These are phyloP conservation scores for Apogon hyalosoma DNA, from an alignment of 2,797 vertebrate genomes.

Conservation along the genomic window DNA sequence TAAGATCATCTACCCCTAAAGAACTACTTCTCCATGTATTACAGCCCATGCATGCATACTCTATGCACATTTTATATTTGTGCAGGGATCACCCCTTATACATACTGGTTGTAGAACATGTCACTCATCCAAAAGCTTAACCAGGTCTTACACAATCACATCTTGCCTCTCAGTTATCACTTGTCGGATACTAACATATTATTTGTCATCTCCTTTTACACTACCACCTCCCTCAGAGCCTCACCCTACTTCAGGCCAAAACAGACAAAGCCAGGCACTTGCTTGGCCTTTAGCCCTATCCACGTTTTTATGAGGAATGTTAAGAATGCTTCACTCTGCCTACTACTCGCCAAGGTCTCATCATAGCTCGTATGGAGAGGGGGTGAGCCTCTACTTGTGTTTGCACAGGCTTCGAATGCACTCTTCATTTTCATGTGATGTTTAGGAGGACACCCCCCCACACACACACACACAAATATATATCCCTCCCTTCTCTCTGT, in stretches of 20 bases:
- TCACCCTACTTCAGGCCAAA: conserved; percentile 23
- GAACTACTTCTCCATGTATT: too few species aligned
- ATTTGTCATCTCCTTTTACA: conserved; percentile 1
- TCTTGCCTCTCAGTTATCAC: background rate
- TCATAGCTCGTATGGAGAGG: conserved; percentile 24
- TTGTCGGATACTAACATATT: background rate
- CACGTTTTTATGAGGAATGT: conserved; percentile 64
- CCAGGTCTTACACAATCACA: background rate
- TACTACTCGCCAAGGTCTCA: conserved; percentile 53
- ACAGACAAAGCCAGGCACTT: conserved; percentile 3
- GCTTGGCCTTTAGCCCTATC: conserved; percentile 30
- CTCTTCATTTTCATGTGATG: conserved; percentile 19
- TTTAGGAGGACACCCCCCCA: conserved; percentile 8
- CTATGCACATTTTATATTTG: too few species aligned
- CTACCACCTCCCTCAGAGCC: background rate
- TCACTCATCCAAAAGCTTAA: background rate
- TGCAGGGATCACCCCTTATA: too few species aligned
- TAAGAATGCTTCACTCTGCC: conserved; percentile 61
- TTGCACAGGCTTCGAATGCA: conserved; percentile 29
- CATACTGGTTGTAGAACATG: background rate
- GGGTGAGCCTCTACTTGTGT: conserved; percentile 23
- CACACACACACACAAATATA: background rate
- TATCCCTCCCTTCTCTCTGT: background rate
- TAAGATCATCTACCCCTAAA: too few species aligned
- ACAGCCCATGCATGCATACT: too few species aligned